Evolutionary conservation across 1,140 invertebrate species (phyloP).

Genomic region (Drosophila ohnishii): DNA sequence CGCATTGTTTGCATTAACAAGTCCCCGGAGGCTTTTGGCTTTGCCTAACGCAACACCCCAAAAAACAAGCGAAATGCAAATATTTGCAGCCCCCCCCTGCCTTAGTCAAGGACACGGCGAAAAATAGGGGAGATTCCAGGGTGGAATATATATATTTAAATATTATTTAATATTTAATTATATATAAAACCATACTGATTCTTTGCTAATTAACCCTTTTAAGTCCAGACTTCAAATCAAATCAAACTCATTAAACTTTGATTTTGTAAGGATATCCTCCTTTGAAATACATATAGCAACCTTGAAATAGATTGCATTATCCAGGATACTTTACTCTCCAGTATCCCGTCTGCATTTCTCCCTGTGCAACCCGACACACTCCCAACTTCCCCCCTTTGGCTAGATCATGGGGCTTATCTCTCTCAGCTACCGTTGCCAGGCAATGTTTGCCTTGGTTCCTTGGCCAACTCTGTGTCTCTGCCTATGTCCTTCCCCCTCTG

Average conservation of each 20-base stretch:
- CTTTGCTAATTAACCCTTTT: too few relatives aligned
- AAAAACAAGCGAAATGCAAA: conserved; percentile 68
- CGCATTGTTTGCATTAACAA: conserved; percentile 82
- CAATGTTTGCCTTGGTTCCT: conserved; percentile 29
- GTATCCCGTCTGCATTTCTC: neutral
- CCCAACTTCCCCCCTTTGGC: neutral
- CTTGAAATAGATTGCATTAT: neutral
- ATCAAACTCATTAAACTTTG: neutral
- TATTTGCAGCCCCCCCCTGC: conserved; percentile 46
- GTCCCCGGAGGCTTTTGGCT: conserved; percentile 66
- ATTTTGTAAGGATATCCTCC: neutral
- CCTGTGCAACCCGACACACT: conserved; percentile 3
- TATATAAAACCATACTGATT: too few relatives aligned
- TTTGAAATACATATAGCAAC: neutral
- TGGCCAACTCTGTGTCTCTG: conserved; percentile 9
- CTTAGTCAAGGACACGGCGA: neutral
- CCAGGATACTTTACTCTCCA: neutral
- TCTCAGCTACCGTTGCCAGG: conserved; percentile 33
- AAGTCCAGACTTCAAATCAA: neutral
- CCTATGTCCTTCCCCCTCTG: neutral
- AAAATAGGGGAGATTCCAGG: neutral
- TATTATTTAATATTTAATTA: neutral
- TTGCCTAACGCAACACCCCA: conserved; percentile 56
- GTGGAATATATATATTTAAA: too few relatives aligned
- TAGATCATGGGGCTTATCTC: conserved; percentile 29